A percentile compares a stretch with the other conserved stretches of the same genome.
Conservation (phyloP, 2,113 vertebrate genomes). For the Pollimyrus isidori region DNA sequence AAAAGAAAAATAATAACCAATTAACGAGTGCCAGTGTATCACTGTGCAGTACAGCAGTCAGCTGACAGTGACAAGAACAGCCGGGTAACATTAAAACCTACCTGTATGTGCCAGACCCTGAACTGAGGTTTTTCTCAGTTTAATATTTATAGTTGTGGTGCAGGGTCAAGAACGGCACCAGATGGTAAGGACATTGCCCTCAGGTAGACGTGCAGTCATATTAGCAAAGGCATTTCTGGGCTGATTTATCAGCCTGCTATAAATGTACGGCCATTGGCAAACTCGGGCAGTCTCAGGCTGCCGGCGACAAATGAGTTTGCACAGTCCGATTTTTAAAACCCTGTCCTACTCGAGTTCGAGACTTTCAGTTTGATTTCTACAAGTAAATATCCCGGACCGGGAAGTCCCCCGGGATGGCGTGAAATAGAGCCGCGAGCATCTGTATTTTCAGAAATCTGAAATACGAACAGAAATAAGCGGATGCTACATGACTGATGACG, state of each 20-base stretch:
- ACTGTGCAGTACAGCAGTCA: background rate
- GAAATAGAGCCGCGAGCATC: background rate
- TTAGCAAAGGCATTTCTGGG: conserved; percentile 16
- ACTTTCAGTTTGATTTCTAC: background rate
- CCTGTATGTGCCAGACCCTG: background rate
- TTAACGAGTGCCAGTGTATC: background rate
- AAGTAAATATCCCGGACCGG: background rate
- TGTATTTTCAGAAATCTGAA: background rate
- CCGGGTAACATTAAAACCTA: background rate
- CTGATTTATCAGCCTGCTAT: conserved; percentile 24
- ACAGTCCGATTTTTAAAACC: conserved; percentile 18
- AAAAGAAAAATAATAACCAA: background rate
- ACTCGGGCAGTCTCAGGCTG: background rate
- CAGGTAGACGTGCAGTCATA: background rate
- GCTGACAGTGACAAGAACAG: background rate
- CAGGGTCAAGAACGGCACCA: background rate
- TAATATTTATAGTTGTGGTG: background rate
- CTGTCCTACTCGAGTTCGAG: background rate
- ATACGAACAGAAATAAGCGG: background rate
- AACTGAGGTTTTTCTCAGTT: background rate
- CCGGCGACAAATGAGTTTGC: background rate
- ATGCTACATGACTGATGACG: conserved; percentile 14
- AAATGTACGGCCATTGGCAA: background rate
- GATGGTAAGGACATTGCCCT: conserved; percentile 11
- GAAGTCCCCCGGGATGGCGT: background rate